These are phyloP conservation scores for Prunella fulvescens DNA, from an alignment of 2,113 vertebrate genomes.

Conservation along the genomic window DNA sequence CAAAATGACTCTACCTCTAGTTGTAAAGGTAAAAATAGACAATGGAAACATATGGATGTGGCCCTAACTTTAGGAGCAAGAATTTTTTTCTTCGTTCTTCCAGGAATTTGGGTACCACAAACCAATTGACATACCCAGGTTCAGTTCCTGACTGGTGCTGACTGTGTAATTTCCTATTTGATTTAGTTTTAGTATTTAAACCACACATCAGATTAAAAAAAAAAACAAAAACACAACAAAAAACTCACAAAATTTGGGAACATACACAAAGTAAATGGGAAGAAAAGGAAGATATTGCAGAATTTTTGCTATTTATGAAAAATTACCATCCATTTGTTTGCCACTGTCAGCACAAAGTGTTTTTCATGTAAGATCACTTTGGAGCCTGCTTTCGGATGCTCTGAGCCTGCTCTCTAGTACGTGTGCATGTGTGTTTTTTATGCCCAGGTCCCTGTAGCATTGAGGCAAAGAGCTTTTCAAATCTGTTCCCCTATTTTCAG, in stretches of 20 bases:
- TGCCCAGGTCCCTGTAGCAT: neutral
- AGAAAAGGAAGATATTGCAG: neutral
- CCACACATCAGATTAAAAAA: neutral
- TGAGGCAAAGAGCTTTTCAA: slow-evolving; percentile 1
- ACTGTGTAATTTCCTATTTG: slow-evolving; percentile 20
- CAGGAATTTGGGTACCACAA: slow-evolving; percentile 53
- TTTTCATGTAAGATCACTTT: slow-evolving; percentile 16
- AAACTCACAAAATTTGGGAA: neutral
- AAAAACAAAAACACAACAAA: neutral
- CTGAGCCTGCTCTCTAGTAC: neutral
- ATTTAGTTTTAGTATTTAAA: slow-evolving; percentile 26
- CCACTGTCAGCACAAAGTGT: slow-evolving; percentile 53
- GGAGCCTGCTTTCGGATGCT: slow-evolving; percentile 5
- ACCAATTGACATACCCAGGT: slow-evolving; percentile 34
- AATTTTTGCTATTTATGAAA: slow-evolving; percentile 13
- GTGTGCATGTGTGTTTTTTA: neutral
- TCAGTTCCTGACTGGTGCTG: slow-evolving; percentile 62
- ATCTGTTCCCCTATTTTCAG: slow-evolving; percentile 44
- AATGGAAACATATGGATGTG: slow-evolving; percentile 54
- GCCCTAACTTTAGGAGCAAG: slow-evolving; percentile 28
- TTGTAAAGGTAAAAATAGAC: slow-evolving; percentile 53
- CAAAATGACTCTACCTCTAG: slow-evolving; percentile 78
- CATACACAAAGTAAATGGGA: neutral
- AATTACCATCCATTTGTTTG: slow-evolving; percentile 41
- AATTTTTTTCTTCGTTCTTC: slow-evolving; percentile 38